Evolutionary conservation across 1,140 invertebrate genomes (phyloP).

Genomic region (Hormaphis cornu): DNA sequence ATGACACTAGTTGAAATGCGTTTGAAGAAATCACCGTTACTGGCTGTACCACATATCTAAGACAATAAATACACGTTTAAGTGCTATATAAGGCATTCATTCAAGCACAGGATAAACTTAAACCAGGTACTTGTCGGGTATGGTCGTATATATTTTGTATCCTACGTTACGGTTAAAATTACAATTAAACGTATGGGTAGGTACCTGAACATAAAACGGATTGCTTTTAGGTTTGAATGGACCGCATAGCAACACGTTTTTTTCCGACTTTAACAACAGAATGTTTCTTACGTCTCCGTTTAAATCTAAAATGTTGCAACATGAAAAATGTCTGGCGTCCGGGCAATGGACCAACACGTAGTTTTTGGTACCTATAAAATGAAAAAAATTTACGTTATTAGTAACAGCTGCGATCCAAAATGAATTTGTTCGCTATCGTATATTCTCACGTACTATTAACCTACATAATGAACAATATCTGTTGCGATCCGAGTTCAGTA

Average conservation of each 20-base stretch:
- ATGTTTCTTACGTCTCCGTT: background rate
- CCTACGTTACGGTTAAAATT: background rate
- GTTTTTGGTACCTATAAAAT: slow-evolving; percentile 1
- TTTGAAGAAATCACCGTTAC: background rate
- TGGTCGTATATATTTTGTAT: no score
- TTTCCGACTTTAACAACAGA: background rate
- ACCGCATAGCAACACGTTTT: slow-evolving; percentile 21
- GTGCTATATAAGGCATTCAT: no score
- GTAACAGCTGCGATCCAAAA: no score
- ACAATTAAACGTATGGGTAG: background rate
- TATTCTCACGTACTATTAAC: no score
- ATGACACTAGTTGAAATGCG: slow-evolving; percentile 14
- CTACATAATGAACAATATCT: no score
- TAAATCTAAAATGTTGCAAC: slow-evolving; percentile 10
- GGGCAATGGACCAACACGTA: background rate
- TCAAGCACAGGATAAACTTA: no score
- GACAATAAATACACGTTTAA: background rate
- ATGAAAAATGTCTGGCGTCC: background rate
- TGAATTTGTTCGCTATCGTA: no score
- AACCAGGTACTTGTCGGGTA: no score
- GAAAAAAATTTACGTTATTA: background rate
- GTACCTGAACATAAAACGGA: slow-evolving; percentile 23
- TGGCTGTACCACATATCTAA: slow-evolving; percentile 13
- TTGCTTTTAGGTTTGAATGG: slow-evolving; percentile 1
- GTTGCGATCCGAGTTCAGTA: no score